phyloP scores from a whole-genome alignment of 1,140 invertebrate species.

The Danaus plexippus region DNA sequence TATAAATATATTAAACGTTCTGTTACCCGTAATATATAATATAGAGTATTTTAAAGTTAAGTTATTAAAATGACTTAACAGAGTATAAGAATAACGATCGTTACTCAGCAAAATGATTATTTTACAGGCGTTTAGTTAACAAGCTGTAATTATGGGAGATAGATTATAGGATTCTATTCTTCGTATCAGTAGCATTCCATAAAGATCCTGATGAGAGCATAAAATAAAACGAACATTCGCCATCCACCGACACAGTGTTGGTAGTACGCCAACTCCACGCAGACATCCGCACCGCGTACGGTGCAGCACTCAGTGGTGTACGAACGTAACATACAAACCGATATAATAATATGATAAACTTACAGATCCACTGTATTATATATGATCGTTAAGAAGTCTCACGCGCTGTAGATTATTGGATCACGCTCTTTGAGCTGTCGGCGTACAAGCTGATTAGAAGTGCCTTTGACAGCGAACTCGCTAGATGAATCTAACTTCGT shows the following conservation, averaged over 20 bases:
- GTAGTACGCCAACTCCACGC: slow-evolving; percentile 53
- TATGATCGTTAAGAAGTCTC: slow-evolving; percentile 18
- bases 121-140: no score
- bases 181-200: slow-evolving; percentile 1
- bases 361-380: no score
- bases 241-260: slow-evolving; percentile 54
- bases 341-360: no score
- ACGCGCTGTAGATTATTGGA: slow-evolving; percentile 24
- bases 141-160: no score
- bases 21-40: no score
- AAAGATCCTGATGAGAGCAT: slow-evolving; percentile 58
- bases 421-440: slow-evolving; percentile 24
- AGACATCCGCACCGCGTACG: slow-evolving; percentile 22
- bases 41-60: no score
- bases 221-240: slow-evolving; percentile 63
- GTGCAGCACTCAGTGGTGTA: background rate
- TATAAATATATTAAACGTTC: slow-evolving; percentile 5
- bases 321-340: no score
- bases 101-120: slow-evolving; percentile 22
- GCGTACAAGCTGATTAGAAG: slow-evolving; percentile 28
- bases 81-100: slow-evolving; percentile 39
- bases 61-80: no score
- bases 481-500: no score
- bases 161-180: no score
- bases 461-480: background rate